A percentile compares a stretch with the other conserved stretches of the same genome.
phyloP scores from a whole-genome alignment of 2,888 invertebrate genomes.

The Epistrophe eligans region DNA sequence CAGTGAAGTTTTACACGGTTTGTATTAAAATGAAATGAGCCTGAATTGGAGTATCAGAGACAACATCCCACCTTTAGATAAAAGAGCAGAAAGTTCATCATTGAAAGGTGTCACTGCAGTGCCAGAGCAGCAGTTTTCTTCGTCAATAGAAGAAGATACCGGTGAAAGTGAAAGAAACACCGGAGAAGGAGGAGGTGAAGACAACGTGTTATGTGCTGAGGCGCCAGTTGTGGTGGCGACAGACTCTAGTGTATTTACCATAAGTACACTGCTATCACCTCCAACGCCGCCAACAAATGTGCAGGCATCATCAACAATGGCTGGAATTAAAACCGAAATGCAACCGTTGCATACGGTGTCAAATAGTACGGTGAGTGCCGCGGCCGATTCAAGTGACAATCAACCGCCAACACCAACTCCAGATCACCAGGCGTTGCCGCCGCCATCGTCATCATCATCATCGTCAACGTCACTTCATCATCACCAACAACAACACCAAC shows the following conservation, averaged over 20 bases:
- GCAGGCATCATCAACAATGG: conserved; percentile 77
- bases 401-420: conserved; percentile 84
- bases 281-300: conserved; percentile 54
- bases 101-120: conserved; percentile 19
- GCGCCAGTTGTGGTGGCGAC: conserved; percentile 26
- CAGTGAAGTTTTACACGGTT: background rate
- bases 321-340: conserved; percentile 81
- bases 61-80: background rate
- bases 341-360: conserved; percentile 82
- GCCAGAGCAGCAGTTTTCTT: conserved; percentile 36
- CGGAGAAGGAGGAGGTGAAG: background rate
- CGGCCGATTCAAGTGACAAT: conserved; percentile 90
- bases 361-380: conserved; percentile 86
- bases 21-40: conserved; percentile 65
- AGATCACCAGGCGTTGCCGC: conserved; percentile 75
- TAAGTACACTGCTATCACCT: conserved; percentile 30
- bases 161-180: conserved; percentile 46
- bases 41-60: conserved; percentile 56
- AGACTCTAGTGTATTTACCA: conserved; percentile 49
- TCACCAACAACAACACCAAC: conserved; percentile 80
- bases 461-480: conserved; percentile 83
- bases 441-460: conserved; percentile 81
- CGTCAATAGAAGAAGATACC: conserved; percentile 21
- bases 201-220: conserved; percentile 34
- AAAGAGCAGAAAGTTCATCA: conserved; percentile 6